phyloP scores from a whole-genome alignment of 2,113 vertebrate species.

The Anoura caudifer region DNA sequence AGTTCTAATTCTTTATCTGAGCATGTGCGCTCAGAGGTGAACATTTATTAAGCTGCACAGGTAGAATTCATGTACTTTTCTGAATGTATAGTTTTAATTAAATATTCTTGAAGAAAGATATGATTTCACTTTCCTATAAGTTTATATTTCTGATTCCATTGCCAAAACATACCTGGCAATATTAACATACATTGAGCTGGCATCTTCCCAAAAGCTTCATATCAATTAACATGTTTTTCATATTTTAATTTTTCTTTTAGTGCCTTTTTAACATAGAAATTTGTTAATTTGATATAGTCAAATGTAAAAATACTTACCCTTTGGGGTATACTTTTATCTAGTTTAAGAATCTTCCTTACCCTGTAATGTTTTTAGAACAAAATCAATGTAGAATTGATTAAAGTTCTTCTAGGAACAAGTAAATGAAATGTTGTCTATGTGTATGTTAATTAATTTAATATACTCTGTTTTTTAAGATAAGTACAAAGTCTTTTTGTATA shows the following conservation, averaged over 20 bases:
- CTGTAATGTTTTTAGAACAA: background rate
- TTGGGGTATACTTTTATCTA: background rate
- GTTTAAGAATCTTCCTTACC: background rate
- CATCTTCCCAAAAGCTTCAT: background rate
- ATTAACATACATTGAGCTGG: background rate
- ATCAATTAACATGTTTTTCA: background rate
- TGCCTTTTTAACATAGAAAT: background rate
- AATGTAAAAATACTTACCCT: background rate
- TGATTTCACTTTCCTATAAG: background rate
- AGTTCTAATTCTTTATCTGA: background rate
- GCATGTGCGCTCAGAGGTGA: background rate
- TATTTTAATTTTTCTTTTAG: background rate
- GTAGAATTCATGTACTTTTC: background rate
- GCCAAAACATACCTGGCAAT: background rate
- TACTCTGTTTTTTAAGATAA: background rate
- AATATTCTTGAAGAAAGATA: background rate
- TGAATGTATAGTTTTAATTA: background rate
- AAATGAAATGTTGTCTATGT: background rate
- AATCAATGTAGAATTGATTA: background rate
- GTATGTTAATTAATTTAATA: background rate
- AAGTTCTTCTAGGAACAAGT: constrained; percentile 5
- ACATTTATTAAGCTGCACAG: background rate
- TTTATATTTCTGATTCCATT: background rate
- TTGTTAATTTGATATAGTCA: background rate
- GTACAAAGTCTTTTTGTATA: background rate